Percentiles rank a stretch among this genome's conserved stretches.
Evolutionary conservation across 2,888 invertebrate species (phyloP).

Genomic region (Lottia scabra): DNA sequence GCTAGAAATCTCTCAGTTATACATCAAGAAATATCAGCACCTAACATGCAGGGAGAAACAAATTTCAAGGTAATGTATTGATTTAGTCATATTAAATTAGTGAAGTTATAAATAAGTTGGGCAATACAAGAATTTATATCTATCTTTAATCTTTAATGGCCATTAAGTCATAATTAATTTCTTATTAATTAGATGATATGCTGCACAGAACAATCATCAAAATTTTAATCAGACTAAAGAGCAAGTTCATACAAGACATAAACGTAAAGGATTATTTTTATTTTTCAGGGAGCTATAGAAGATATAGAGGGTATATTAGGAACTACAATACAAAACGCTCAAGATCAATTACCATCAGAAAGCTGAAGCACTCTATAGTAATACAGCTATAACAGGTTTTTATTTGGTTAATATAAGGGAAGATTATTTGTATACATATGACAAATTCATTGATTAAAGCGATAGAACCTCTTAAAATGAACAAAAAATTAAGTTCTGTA

Average conservation of each 20-base stretch:
- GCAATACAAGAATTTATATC: background rate
- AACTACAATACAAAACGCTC: slow-evolving; percentile 67
- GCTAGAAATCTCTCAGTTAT: slow-evolving; percentile 66
- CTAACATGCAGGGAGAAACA: slow-evolving; percentile 68
- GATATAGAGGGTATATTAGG: slow-evolving; percentile 67
- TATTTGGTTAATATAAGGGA: background rate
- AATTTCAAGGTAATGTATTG: slow-evolving; percentile 64
- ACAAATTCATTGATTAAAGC: no score
- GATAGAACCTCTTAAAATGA: no score
- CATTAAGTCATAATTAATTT: no score
- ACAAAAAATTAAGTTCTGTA: no score
- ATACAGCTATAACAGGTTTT: no score
- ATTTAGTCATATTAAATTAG: background rate
- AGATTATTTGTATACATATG: no score
- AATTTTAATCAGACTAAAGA: no score
- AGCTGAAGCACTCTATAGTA: background rate
- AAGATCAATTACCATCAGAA: slow-evolving; percentile 39
- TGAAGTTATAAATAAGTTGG: background rate
- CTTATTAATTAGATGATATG: no score
- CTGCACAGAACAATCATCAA: no score
- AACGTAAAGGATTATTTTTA: background rate
- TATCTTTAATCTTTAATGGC: no score
- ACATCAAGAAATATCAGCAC: slow-evolving; percentile 68
- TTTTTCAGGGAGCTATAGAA: slow-evolving; percentile 60
- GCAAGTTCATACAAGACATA: no score